These are phyloP conservation scores for Channa maculata DNA, from an alignment of 2,113 vertebrate genomes.

Conservation along the genomic window DNA sequence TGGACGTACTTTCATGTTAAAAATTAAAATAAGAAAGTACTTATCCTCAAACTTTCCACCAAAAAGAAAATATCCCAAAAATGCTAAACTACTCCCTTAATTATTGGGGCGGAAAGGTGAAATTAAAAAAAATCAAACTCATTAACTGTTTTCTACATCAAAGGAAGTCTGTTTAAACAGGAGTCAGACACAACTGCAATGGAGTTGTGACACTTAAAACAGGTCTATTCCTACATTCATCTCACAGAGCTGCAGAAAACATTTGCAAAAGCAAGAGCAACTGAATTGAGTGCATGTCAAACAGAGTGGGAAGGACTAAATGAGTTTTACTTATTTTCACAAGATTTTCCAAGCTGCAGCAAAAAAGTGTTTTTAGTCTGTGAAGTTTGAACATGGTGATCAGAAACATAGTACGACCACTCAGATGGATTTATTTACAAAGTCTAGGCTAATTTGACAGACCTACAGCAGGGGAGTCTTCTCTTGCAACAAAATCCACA, in stretches of 20 bases:
- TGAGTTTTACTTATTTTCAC: constrained; percentile 12
- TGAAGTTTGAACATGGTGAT: constrained; percentile 22
- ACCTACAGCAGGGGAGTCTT: constrained; percentile 43
- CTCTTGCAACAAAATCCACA: constrained; percentile 46
- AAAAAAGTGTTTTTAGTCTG: constrained; percentile 8
- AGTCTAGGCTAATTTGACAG: constrained; percentile 67
- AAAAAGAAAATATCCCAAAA: background rate
- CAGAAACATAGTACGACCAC: constrained; percentile 10
- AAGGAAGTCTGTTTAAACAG: background rate
- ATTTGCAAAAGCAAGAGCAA: background rate
- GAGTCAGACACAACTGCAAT: too few relatives aligned
- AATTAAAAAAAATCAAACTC: background rate
- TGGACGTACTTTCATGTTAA: background rate
- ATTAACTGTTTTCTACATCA: background rate
- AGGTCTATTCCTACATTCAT: background rate
- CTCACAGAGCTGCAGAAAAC: background rate
- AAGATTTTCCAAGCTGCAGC: constrained; percentile 17
- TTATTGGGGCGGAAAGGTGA: background rate
- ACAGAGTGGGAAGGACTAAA: constrained; percentile 10
- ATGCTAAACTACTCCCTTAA: background rate
- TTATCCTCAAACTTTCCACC: background rate
- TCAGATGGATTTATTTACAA: constrained; percentile 64
- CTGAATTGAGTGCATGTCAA: background rate
- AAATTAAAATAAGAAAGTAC: background rate
- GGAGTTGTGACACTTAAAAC: background rate